A percentile compares a stretch with the other conserved stretches of the same genome.
These are phyloP conservation scores for Monochamus saltuarius DNA, from an alignment of 1,140 invertebrate species.

Conservation along the genomic window DNA sequence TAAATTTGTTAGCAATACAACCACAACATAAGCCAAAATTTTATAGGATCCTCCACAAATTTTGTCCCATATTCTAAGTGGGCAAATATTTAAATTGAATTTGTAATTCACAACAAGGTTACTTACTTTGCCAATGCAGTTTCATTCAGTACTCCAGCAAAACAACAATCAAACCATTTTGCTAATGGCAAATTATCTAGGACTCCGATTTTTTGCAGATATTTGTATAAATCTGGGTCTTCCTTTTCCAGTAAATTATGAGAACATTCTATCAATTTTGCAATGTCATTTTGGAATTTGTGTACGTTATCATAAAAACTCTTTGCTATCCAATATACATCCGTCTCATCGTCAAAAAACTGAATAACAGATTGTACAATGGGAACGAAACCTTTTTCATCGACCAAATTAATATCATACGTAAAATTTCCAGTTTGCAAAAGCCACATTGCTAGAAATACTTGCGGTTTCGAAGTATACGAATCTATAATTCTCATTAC, in stretches of 20 bases:
- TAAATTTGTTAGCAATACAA: conserved; percentile 71
- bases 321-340: conserved; percentile 77
- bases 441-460: conserved; percentile 76
- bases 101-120: conserved; percentile 20
- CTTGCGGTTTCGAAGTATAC: conserved; percentile 59
- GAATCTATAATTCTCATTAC: conserved; percentile 63
- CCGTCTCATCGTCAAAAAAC: conserved; percentile 69
- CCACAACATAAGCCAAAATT: conserved; percentile 76
- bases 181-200: conserved; percentile 61
- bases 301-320: conserved; percentile 68
- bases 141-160: conserved; percentile 76
- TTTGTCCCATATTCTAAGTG: conserved; percentile 86
- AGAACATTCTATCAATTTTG: conserved; percentile 65
- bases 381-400: conserved; percentile 58
- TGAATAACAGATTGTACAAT: conserved; percentile 70
- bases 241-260: conserved; percentile 69
- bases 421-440: conserved; percentile 67
- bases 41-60: conserved; percentile 79
- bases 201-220: conserved; percentile 59
- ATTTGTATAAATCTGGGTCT: conserved; percentile 66
- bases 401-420: conserved; percentile 51
- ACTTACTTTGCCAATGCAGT: conserved; percentile 73
- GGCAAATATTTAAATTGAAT: conserved; percentile 24
- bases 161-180: conserved; percentile 77
- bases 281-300: conserved; percentile 64